Base-by-base conservation (phyloP, 30 jellyfish, hydroid and myxozoan genomes). In the Phacellophora camtschatica region DNA sequence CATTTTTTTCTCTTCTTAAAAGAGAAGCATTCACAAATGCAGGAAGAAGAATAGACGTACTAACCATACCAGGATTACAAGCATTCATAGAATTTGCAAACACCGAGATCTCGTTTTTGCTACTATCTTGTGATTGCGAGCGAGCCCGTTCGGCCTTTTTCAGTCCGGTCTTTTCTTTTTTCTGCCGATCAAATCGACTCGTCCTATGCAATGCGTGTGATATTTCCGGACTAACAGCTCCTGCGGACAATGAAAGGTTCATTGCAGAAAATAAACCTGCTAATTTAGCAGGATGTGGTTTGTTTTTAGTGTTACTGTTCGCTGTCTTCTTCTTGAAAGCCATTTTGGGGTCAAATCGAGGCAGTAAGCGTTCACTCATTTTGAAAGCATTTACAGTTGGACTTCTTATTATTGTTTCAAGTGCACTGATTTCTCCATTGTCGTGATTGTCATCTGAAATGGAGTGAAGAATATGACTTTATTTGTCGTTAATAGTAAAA, bases 211-310 rank as follows among this genome's bases (percentile, higher is more conserved):
- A 29, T 16, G 45, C 80, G 18, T 79, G 62, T 34, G 95, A 71
- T 25, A 90, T 53, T 22, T 12, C 61, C 23, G 98, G 95, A 71
- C 80, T 90, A 8, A 90, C 81, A 7, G 96, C 96, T 28, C 98
- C 98, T n/a, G 95, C 96, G 6, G 86, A 63, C 3, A 90, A 30
- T 13, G 96, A 8, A 18, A 74, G 74, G 28, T 84, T 96, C 96
- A 90, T 83, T 25, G 98, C 98, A 11, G 90, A 88, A 45, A 41
- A 89, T 19, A 88, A 48, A 11, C 89, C 97, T 19, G 93, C 86
- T 12, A 75, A 74, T 25, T 71, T 73, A 0, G 85, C 94, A 2
- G 94, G 94, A 45, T 72, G 92, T 25, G 75, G 30, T 22, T 45
- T 56, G 12, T 24, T 27, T 4, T 35, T 29, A 4, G 78, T 12